These are phyloP conservation scores for Melanotaenia parkinsoni DNA, from an alignment of 2,797 vertebrate genomes.

Conservation along the genomic window DNA sequence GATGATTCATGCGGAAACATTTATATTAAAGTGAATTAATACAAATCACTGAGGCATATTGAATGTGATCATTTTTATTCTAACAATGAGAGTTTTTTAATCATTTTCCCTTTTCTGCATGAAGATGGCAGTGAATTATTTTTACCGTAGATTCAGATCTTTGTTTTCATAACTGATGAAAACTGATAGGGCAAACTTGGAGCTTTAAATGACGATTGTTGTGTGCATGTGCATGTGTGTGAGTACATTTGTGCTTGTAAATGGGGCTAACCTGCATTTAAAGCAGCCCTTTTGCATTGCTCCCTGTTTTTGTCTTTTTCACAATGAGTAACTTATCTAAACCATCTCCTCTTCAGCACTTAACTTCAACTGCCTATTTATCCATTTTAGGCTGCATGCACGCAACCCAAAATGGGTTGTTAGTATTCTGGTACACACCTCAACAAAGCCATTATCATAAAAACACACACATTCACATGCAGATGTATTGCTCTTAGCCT, in stretches of 20 bases:
- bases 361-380: constrained; percentile 78
- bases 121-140: constrained; percentile 51
- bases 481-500: constrained; percentile 82
- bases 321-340: constrained; percentile 84
- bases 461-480: constrained; percentile 84
- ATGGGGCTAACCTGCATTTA: constrained; percentile 72
- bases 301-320: constrained; percentile 75
- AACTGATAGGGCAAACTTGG: constrained; percentile 48
- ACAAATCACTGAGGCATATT: not conserved
- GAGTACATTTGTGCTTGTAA: constrained; percentile 53
- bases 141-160: constrained; percentile 46
- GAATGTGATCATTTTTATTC: not conserved
- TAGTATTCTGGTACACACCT: constrained; percentile 82
- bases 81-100: constrained; percentile 8
- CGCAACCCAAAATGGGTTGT: constrained; percentile 50
- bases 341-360: constrained; percentile 74
- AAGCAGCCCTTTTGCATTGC: constrained; percentile 66
- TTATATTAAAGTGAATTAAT: not conserved
- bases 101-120: constrained; percentile 35
- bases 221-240: constrained; percentile 36
- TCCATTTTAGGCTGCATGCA: constrained; percentile 68
- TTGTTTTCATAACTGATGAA: constrained; percentile 68
- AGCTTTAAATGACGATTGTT: constrained; percentile 48
- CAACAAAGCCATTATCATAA: constrained; percentile 81
- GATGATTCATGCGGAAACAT: not conserved